Evolutionary conservation across 2,113 vertebrate species (phyloP), one percentile per base, ranked within the genome.

Genomic region (Beaufortia kweichowensis): DNA sequence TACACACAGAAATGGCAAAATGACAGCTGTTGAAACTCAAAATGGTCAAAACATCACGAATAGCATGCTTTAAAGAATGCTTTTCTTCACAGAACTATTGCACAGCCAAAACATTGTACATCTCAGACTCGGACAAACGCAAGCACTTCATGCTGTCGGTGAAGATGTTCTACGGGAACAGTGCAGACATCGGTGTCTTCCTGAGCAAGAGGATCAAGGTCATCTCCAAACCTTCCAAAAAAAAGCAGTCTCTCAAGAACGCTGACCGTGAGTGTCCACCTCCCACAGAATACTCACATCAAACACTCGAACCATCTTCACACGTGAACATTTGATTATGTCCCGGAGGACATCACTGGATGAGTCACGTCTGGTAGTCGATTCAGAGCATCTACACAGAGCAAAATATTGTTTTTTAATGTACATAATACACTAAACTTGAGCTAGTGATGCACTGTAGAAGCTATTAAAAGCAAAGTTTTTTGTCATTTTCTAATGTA

Each of bases 131-230:
- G 12, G 97, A 99, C 94, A 99, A 99, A 90, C 94, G 97, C 92
- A 99, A 99, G 92, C 97, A 99, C 94, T 99, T 99, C 96, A 99
- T 99, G 97, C 92, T 99, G 89, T 98, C 97, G 0, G 97, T 99
- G 76, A 98, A 98, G 92, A 99, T 99, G 97, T 98, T 99, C 89
- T 99, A 99, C 79, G 96, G 97, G 85, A 99, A 99, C 91, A 98
- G 96, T 53, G 92, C 97, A 1, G 96, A 99, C 92, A 99, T 99
- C 9, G 97, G 97, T 17, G 96, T 99, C 84, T 99, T 99, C 92
- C 94, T 98, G 88, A 99, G 97, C 91, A 99, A 98, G 90, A 92
- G 96, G 89, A 99, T 99, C 89, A 99, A 99, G 94, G 97, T 99
- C 86, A 99, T 98, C 92, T 99, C 97, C 86, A 99, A 99, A 86